Conservation (phyloP, 1,140 invertebrate genomes). For the Zaprionus tsacasi region DNA sequence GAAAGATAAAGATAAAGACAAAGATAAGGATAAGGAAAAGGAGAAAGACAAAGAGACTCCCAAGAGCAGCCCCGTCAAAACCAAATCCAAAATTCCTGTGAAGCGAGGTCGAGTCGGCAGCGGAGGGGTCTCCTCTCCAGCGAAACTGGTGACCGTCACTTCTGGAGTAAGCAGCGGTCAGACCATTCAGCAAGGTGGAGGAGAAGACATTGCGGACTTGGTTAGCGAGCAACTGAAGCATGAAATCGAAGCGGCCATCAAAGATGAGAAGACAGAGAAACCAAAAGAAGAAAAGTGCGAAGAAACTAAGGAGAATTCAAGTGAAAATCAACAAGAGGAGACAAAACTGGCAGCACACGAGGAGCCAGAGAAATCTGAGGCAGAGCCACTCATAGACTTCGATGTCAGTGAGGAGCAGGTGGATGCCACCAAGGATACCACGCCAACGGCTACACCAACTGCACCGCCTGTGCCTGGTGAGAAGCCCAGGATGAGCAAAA, state of each 20-base stretch:
- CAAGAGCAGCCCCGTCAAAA: constrained; percentile 75
- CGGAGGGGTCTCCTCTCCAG: constrained; percentile 68
- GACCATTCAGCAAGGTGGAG: constrained; percentile 76
- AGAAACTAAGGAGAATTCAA: constrained; percentile 61
- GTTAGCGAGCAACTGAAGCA: constrained; percentile 69
- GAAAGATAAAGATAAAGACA: constrained; percentile 29
- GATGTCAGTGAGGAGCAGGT: constrained; percentile 34
- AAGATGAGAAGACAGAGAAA: constrained; percentile 61
- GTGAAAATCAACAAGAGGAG: constrained; percentile 19
- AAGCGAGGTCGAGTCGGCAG: constrained; percentile 70
- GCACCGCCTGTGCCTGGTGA: constrained; percentile 58
- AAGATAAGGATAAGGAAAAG: constrained; percentile 20
- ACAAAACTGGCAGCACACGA: constrained; percentile 1
- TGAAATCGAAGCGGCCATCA: constrained; percentile 78
- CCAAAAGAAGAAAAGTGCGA: constrained; percentile 57
- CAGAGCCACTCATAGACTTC: constrained; percentile 64
- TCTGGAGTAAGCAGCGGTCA: constrained; percentile 51
- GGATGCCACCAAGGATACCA: constrained; percentile 13
- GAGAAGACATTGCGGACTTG: constrained; percentile 78
- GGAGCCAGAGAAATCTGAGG: constrained; percentile 35
- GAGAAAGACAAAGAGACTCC: constrained; percentile 39
- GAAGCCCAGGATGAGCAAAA: constrained; percentile 54
- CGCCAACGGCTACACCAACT: constrained; percentile 20
- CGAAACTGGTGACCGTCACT: constrained; percentile 51
- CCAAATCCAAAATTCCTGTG: constrained; percentile 81